phyloP scores from a whole-genome alignment of 30 jellyfish, hydroid and myxozoan species.

The Cassiopea andromeda region DNA sequence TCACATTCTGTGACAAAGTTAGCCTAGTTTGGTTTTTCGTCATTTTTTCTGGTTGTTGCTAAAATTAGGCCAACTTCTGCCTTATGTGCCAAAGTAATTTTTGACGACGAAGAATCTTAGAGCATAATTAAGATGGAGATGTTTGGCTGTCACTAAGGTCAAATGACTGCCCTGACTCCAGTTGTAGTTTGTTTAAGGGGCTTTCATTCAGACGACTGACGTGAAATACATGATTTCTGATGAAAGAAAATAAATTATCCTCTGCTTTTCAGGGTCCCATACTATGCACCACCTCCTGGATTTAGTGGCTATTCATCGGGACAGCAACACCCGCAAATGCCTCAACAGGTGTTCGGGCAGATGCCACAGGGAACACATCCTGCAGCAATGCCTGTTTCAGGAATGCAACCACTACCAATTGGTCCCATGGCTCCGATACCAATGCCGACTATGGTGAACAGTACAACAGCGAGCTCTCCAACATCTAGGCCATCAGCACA shows the following conservation, averaged over 20 bases:
- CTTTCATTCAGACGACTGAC: too few species aligned
- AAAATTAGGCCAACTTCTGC: too few species aligned
- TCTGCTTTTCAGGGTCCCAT: constrained; percentile 48
- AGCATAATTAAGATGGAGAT: too few species aligned
- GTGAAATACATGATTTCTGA: background rate
- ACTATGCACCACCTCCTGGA: constrained; percentile 69
- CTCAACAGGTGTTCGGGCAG: constrained; percentile 55
- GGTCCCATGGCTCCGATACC: constrained; percentile 16
- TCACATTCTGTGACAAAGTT: too few species aligned
- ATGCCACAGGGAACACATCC: constrained; percentile 48
- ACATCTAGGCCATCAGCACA: background rate
- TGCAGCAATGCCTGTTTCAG: constrained; percentile 56
- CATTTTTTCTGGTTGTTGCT: too few species aligned
- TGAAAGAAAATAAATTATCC: too few species aligned
- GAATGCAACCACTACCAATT: constrained; percentile 53
- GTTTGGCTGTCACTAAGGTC: too few species aligned
- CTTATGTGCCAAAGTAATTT: too few species aligned
- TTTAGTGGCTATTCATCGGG: constrained; percentile 25
- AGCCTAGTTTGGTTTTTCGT: too few species aligned
- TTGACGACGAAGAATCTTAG: too few species aligned
- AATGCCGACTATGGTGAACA: background rate
- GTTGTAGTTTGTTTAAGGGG: too few species aligned
- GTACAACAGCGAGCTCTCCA: background rate
- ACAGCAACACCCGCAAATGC: constrained; percentile 51
- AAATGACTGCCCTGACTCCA: too few species aligned